Percentiles rank a stretch among this genome's conserved stretches.
Conservation (phyloP, 2,797 vertebrate genomes). For the Amblyopsis hoosieri region DNA sequence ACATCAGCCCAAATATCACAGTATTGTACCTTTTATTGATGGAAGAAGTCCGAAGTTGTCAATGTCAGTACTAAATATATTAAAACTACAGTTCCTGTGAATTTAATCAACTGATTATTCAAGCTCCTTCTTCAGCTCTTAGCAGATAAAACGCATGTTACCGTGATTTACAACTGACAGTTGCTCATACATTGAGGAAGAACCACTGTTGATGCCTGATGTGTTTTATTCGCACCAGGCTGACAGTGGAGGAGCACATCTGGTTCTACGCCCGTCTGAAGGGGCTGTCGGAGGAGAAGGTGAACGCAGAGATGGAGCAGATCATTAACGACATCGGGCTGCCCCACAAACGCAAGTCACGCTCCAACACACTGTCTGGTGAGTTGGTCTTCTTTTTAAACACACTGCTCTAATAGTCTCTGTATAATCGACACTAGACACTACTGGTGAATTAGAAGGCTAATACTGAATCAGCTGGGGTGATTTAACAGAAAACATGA, state of each 20-base stretch:
- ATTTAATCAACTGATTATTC: too few species aligned
- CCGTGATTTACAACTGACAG: too few species aligned
- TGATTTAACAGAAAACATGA: background rate
- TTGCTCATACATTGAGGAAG: background rate
- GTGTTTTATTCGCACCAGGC: slow-evolving; percentile 68
- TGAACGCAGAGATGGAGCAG: slow-evolving; percentile 93
- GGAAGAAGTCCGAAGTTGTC: too few species aligned
- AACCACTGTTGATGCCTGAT: background rate
- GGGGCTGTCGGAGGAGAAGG: slow-evolving; percentile 87
- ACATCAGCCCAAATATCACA: too few species aligned
- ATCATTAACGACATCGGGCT: slow-evolving; percentile 92
- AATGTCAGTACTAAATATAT: too few species aligned
- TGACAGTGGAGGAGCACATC: slow-evolving; percentile 97
- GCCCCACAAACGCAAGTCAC: slow-evolving; percentile 89
- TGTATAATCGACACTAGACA: too few species aligned
- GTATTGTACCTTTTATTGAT: too few species aligned
- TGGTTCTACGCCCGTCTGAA: slow-evolving; percentile 98
- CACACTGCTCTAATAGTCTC: background rate
- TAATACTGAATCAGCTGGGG: background rate
- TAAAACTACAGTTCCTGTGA: too few species aligned
- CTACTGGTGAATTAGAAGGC: too few species aligned
- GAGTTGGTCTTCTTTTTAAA: slow-evolving; percentile 15
- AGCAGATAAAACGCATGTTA: too few species aligned
- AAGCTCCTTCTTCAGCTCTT: too few species aligned
- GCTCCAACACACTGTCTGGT: slow-evolving; percentile 93